phyloP scores from a whole-genome alignment of 1,140 invertebrate species.

The Dreissena rostriformis region DNA sequence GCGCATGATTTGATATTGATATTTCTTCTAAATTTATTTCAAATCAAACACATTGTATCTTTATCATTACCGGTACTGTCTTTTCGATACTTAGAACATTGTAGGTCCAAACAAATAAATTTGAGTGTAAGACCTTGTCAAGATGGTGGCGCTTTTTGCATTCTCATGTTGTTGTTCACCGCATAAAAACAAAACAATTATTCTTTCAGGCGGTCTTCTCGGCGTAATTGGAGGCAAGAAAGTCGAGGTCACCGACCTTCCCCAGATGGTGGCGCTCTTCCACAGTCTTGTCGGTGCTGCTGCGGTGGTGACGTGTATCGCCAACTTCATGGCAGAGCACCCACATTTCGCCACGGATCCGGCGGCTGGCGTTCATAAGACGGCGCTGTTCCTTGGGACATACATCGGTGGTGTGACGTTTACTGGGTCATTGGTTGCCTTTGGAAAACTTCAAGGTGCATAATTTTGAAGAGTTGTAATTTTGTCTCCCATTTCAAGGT shows the following conservation, averaged over 20 bases:
- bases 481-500: too few relatives aligned
- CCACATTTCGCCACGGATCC: constrained; percentile 92
- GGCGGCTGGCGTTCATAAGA: constrained; percentile 91
- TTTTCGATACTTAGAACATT: too few relatives aligned
- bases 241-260: constrained; percentile 94
- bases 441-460: constrained; percentile 91
- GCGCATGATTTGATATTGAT: too few relatives aligned
- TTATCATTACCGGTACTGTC: too few relatives aligned
- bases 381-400: constrained; percentile 93
- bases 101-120: too few relatives aligned
- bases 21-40: too few relatives aligned
- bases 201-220: constrained; percentile 76
- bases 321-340: constrained; percentile 92
- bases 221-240: constrained; percentile 87
- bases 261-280: constrained; percentile 94
- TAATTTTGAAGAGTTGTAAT: constrained; percentile 81
- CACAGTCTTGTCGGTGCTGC: constrained; percentile 94
- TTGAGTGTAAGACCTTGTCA: too few relatives aligned
- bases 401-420: constrained; percentile 96
- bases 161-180: too few relatives aligned
- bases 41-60: too few relatives aligned
- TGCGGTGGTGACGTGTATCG: constrained; percentile 92
- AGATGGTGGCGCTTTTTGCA: too few relatives aligned
- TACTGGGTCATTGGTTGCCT: constrained; percentile 94
- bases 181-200: too few relatives aligned